These are phyloP conservation scores for Morpho achilles DNA, from an alignment of 2,888 invertebrate species.

Conservation along the genomic window DNA sequence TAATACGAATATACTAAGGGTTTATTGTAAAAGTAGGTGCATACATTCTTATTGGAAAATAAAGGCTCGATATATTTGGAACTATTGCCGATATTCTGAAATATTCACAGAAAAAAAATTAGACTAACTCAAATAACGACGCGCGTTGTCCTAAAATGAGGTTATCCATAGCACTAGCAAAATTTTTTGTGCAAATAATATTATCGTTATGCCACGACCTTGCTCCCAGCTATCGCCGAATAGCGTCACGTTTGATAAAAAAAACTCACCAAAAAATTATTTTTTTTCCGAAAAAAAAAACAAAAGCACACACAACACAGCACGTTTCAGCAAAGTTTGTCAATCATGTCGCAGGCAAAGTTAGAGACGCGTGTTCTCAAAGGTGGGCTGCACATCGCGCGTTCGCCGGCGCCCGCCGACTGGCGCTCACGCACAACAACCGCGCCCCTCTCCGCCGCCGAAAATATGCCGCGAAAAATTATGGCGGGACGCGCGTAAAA, in stretches of 20 bases:
- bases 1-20: too few species aligned
- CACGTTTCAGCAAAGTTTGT: constrained; percentile 32
- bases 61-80: too few species aligned
- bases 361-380: constrained; percentile 34
- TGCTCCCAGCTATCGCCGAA: constrained; percentile 75
- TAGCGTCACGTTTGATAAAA: constrained; percentile 60
- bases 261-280: constrained; percentile 39
- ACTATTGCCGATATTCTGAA: too few species aligned
- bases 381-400: constrained; percentile 56
- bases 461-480: constrained; percentile 65
- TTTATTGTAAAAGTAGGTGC: too few species aligned
- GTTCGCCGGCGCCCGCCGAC: constrained; percentile 70
- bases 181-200: constrained; percentile 75
- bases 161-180: constrained; percentile 74
- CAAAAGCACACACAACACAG: constrained; percentile 35
- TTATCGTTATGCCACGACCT: constrained; percentile 72
- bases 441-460: constrained; percentile 34
- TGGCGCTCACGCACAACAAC: constrained; percentile 60
- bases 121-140: constrained; percentile 10
- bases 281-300: constrained; percentile 16
- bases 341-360: constrained; percentile 39
- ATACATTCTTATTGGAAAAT: too few species aligned
- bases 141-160: constrained; percentile 68
- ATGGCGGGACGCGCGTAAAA: constrained; percentile 72
- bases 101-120: background rate